Conservation (phyloP, 2,113 vertebrate genomes). For the Varanus salvator region DNA sequence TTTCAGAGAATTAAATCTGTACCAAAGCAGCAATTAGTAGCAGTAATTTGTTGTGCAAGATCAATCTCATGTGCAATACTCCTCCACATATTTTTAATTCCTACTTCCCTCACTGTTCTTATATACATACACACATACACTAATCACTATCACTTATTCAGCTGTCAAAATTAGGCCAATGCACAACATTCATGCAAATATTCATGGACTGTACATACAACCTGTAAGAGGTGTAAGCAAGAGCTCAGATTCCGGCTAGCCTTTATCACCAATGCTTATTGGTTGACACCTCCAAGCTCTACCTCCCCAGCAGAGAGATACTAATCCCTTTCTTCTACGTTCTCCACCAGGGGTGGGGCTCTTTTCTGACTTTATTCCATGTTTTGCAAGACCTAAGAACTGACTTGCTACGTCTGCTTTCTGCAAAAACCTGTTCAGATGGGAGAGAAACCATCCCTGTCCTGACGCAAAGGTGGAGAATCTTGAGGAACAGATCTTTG, state of each 20-base stretch:
- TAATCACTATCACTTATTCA: background rate
- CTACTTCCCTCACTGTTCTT: background rate
- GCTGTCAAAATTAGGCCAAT: background rate
- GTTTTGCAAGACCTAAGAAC: too few relatives aligned
- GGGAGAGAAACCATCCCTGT: too few relatives aligned
- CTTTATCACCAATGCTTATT: background rate
- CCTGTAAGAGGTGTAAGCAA: background rate
- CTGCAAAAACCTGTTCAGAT: too few relatives aligned
- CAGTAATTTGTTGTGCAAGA: background rate
- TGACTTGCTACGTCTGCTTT: too few relatives aligned
- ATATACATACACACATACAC: background rate
- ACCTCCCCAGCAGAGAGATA: background rate
- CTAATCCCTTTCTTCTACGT: too few relatives aligned
- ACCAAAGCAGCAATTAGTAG: background rate
- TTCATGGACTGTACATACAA: background rate
- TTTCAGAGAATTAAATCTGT: background rate
- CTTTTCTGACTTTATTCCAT: too few relatives aligned
- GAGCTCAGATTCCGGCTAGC: background rate
- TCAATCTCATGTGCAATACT: background rate
- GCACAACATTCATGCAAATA: background rate
- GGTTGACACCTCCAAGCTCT: background rate
- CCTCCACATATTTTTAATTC: background rate
- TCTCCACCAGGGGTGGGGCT: too few relatives aligned
- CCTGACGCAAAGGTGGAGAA: too few relatives aligned
- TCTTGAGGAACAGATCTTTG: too few relatives aligned